A percentile compares a stretch with the other conserved stretches of the same genome.
These are phyloP conservation scores for Pangasius krempfi DNA, from an alignment of 2,797 vertebrate species.

Conservation along the genomic window DNA sequence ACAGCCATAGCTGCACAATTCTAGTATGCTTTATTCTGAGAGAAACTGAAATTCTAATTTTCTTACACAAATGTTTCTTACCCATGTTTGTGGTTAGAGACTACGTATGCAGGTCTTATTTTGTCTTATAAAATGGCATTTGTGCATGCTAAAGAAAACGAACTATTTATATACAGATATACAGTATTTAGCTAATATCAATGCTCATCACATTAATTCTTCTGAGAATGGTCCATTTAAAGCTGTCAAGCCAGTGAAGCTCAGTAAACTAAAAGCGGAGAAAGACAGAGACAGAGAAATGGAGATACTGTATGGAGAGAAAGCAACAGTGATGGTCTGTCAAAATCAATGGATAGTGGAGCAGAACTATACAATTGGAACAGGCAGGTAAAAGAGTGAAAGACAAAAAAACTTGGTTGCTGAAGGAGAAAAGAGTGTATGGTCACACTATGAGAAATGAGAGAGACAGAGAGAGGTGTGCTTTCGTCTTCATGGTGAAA, in stretches of 20 bases:
- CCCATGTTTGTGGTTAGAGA: neutral
- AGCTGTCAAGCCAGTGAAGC: neutral
- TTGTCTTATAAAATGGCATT: neutral
- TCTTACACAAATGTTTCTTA: neutral
- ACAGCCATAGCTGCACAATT: neutral
- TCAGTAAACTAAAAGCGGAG: neutral
- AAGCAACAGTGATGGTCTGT: slow-evolving; percentile 11
- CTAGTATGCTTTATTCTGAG: neutral
- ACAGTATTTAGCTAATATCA: neutral
- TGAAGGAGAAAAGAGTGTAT: neutral
- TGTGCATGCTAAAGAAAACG: neutral
- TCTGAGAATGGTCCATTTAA: neutral
- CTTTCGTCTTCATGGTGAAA: neutral
- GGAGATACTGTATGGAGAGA: neutral
- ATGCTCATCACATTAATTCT: neutral
- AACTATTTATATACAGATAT: neutral
- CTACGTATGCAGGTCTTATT: neutral
- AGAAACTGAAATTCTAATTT: neutral
- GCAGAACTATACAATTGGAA: neutral
- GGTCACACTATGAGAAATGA: neutral
- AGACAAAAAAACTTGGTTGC: neutral
- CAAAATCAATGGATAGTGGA: neutral
- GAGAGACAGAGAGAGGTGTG: neutral
- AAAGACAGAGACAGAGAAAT: neutral
- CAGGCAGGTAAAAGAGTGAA: slow-evolving; percentile 1